Evolutionary conservation across 2,797 vertebrate species (phyloP), one percentile per base, ranked within the genome.

Genomic region (Tenualosa thibaudeaui): DNA sequence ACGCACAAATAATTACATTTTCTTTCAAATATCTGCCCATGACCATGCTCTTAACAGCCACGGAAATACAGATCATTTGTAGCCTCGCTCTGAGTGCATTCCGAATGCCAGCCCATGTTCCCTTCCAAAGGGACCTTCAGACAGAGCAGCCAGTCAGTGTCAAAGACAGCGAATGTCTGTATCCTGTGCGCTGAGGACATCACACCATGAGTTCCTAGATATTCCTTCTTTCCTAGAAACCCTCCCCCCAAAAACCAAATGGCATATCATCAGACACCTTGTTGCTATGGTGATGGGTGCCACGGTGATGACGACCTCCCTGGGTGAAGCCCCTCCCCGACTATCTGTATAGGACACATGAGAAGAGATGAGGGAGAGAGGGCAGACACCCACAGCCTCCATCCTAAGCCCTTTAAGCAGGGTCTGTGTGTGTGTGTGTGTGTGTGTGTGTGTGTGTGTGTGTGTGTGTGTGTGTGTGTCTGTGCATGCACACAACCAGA

Each of bases 201-300:
- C 60, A 3, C 60, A 62, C 58, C 58, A 9, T 5, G 22, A 62
- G 7, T 26, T 62, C 24, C 24, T 6, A 65, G 62, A 65, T 65
- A 31, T 7, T 13, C 26, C 8, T 65, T 12, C 26, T 4, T 65
- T 65, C 62, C 62, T 65, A 31, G 62, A 24, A 24, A 62, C 24
- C 60, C n/a, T 12, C 24, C 60, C 24, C 60, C 24, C 46, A 46
- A 82, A 82, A 86, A 68, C 84, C 85, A 60, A 81, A 86, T 88
- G 84, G 88, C 86, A 86, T 17, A 82, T 68, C 85, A 81, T 71
- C 37, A 88, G 65, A 78, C 84, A 87, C 88, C 83, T 83, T 81
- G 88, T 87, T 85, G 81, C 81, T 86, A 87, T 81, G 85, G 89
- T 31, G 85, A 91, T 62, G 62, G 83, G 65, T 82, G 81, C 40